Base-by-base conservation (phyloP, 2,113 vertebrate genomes). In the Archilochus colubris region DNA sequence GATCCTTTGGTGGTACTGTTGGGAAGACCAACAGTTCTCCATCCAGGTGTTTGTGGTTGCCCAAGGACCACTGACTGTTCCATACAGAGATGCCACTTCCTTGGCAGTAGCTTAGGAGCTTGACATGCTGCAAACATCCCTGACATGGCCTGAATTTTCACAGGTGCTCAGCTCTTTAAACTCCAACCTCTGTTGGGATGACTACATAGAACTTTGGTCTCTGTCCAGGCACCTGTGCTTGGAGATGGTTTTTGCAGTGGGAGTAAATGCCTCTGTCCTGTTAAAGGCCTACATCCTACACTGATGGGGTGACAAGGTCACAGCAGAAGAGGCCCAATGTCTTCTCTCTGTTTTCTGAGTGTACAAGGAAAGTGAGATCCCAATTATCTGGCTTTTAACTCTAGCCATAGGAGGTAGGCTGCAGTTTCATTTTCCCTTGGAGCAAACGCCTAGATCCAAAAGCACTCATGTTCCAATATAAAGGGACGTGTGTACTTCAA, bases 11-110 rank as follows among this genome's bases (percentile, higher is more conserved):
- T 4, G 5, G 40, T 24, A 9, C 21, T 19, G 19, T 16, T 84
- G 57, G 48, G 66, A 74, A 50, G 50, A 38, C 6, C 50, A 79
- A 9, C 10, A 10, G 10, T 7, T 58, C 21, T 70, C 18, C 55
- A 54, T 4, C 24, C 14, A 27, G 40, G 2, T 54, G 30, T 27
- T 30, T 0, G 0, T 1, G 1, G 40, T 54, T 50, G 50, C 28
- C 21, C n/a, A 4, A 50, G 24, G 33, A 83, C 33, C 77, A n/a
- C 33, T 27, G 62, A 27, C 38, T 75, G n/a, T 33, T 20, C 61
- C 30, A 18, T 19, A 10, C 4, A 33, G 36, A 38, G 5, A 0
- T 36, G 4, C 6, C 19, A 2, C n/a, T 44, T 44, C 20, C 53
- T 48, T 75, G 57, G 51, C 51, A 30, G 28, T 14, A 21, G 7